phyloP scores from a whole-genome alignment of 2,888 invertebrate species.

The Aphidoletes aphidimyza region DNA sequence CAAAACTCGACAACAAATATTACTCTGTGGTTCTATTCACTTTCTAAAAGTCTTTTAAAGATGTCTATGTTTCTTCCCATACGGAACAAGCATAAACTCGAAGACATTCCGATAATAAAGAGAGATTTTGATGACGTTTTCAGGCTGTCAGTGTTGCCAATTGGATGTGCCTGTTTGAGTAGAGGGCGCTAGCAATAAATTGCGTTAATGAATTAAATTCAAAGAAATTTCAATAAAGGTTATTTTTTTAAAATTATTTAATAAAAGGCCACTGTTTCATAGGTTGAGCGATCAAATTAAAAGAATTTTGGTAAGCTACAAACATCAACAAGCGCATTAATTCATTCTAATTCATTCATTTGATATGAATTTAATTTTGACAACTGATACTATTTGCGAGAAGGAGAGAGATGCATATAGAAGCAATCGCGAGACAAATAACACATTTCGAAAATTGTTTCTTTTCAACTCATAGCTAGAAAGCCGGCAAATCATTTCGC shows the following conservation, averaged over 20 bases:
- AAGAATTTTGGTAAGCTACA: no score
- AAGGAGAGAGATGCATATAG: neutral
- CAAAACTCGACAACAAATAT: neutral
- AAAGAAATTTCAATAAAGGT: neutral
- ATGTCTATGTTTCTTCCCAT: slow-evolving; percentile 21
- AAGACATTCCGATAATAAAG: neutral
- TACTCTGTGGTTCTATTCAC: neutral
- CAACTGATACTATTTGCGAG: neutral
- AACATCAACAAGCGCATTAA: no score
- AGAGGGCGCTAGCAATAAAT: slow-evolving; percentile 2
- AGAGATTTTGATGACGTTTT: slow-evolving; percentile 28
- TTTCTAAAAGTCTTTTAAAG: neutral
- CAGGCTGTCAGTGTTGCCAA: slow-evolving; percentile 40
- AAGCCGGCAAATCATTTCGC: neutral
- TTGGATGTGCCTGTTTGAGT: neutral
- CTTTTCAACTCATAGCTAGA: neutral
- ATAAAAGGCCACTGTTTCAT: no score
- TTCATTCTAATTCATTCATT: no score
- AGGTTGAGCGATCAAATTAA: no score
- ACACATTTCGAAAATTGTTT: neutral
- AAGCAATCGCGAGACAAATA: neutral
- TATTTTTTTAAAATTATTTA: no score
- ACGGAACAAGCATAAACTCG: slow-evolving; percentile 36
- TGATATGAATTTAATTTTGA: neutral
- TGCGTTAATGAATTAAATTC: no score